Evolutionary conservation across 2,888 invertebrate species (phyloP).

Genomic region (Leptinotarsa haldemani): DNA sequence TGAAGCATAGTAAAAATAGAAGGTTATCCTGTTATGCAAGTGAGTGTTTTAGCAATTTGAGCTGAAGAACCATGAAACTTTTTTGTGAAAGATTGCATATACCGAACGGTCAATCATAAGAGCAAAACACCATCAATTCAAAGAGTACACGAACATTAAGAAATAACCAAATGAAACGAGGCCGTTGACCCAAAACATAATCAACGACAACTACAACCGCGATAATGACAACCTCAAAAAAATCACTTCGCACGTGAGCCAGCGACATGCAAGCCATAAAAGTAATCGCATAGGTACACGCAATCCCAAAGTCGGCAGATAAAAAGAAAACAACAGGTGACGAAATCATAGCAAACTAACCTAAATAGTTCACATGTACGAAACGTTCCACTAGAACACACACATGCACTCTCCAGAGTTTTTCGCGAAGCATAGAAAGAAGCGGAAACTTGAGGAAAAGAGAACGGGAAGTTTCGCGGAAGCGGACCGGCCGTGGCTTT

Average conservation of each 20-base stretch:
- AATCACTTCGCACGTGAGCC: no score
- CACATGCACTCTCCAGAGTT: slow-evolving; percentile 18
- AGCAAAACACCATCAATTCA: neutral
- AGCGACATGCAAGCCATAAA: neutral
- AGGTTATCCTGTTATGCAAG: no score
- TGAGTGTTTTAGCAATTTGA: no score
- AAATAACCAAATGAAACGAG: neutral
- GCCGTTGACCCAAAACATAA: neutral
- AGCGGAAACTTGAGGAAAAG: neutral
- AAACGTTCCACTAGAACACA: slow-evolving; percentile 26
- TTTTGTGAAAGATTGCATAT: no score
- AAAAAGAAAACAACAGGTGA: slow-evolving; percentile 47
- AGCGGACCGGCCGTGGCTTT: neutral
- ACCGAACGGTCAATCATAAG: no score
- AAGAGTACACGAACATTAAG: neutral
- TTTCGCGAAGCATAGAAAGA: neutral
- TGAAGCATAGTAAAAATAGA: no score
- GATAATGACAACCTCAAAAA: no score
- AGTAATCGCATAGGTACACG: neutral
- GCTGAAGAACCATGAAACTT: no score
- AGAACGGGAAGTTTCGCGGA: slow-evolving; percentile 1
- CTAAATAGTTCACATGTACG: slow-evolving; percentile 52
- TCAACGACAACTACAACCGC: neutral
- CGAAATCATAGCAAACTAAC: slow-evolving; percentile 49
- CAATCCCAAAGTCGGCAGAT: neutral